Evolutionary conservation across 2,888 invertebrate species (phyloP), one percentile per base, ranked within the genome.

Genomic region (Epinotia brunnichana): DNA sequence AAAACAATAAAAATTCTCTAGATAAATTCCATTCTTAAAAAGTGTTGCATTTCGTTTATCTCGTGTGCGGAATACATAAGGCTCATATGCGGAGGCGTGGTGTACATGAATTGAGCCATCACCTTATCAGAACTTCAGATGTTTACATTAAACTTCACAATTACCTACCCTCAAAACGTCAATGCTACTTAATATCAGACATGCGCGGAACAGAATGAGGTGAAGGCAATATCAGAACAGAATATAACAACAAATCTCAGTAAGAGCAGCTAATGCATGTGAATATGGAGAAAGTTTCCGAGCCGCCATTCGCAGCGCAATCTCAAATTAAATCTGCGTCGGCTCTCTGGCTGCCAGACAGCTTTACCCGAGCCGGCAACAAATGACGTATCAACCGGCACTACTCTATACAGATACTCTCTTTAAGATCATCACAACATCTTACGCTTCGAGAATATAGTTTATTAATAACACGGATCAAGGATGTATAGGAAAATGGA

Each of bases 291-390:
- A 89, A 90, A 90, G 88, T 90, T 88, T 85, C 82, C 80, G 78
- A 82, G 83, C 81, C 83, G 81, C 85, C 83, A 82, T 85, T 85
- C 83, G 78, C 83, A 77, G 85, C 89, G 82, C 88, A 90, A 91
- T 91, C 91, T 91, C 87, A 91, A 91, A 91, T 91, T 89, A 90
- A 91, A 91, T 91, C 90, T 90, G 81, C 77, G 82, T 82, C 83
- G 83, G 81, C 83, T 81, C 82, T 81, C 80, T 85, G 83, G 81
- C 84, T 81, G 57, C n/a, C 53, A 71, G 71, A 67, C 66, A 71
- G 71, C 66, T 11, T 24, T 41, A 35, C 44, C 17, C 17, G 17
- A 15, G n/a, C 29, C 19, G 44, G 19, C n/a, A 41, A 66, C 21
- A 39, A 64, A 66, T 13, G 66, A 66, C 66, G 56, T 54, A 66